Base-by-base conservation (phyloP, 1,140 invertebrate genomes). In the Thaumatotibia leucotreta region DNA sequence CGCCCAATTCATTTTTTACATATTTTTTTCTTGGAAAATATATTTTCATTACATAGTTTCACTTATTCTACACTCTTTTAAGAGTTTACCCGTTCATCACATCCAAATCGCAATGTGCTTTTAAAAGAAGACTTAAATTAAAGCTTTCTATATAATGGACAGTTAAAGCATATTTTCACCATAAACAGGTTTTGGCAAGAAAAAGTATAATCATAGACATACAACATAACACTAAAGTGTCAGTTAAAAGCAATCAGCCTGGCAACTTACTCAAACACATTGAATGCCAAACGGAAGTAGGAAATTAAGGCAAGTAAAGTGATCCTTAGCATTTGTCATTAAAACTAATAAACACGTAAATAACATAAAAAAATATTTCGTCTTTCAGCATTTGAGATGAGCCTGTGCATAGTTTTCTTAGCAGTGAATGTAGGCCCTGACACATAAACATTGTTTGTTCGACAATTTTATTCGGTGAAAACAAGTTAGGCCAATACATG, bases 51-150 rank as follows among this genome's bases (percentile, higher is more conserved):
- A 27, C 31, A 45, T 33, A 24, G 32, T 61, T 65, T 74, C 73
- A 32, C 69, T 72, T 75, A 78, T 39, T 39, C 74, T 82, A 80
- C n/a, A 74, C 82, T 77, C 82, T 84, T 80, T 65, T 61, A 79
- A 84, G 82, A 84, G 80, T 67, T 64, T 73, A 82, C 78, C 76
- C 78, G 81, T 83, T 77, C 72, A 80, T 78, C 75, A 76, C 74
- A 80, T 77, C 68, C 70, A 72, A 79, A 75, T 76, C 68, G 67
- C 70, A 76, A 72, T 77, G 74, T 76, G 77, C 77, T 71, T 45
- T 66, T n/a, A 65, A 66, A 62, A 31, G 67, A 39, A 33, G 3
- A 22, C 20, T 14, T 54, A 22, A 35, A 64, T 45, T 45, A 64
- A 52, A 52, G n/a, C 8, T 29, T 31, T 67, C 50, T 39, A 54